Evolutionary conservation across 2,113 vertebrate species (phyloP), one percentile per base, ranked within the genome.

Genomic region (Entelurus aequoreus): DNA sequence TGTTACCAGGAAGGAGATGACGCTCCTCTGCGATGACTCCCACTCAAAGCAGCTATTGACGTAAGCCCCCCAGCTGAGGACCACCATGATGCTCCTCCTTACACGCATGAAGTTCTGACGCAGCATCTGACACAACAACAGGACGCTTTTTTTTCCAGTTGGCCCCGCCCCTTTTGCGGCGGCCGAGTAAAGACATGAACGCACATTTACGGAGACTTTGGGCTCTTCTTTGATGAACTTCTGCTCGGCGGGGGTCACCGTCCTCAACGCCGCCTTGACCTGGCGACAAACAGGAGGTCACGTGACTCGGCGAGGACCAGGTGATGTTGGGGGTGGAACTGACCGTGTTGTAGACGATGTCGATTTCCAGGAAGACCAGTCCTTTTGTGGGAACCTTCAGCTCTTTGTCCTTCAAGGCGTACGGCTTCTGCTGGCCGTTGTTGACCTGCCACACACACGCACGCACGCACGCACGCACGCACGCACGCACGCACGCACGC

Each of bases 221-320:
- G 92, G 88, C 73, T 98, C 95, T 61, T 97, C 96, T 86, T 98
- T 94, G 54, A 98, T 93, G 85, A 96, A 98, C 87, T 97, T 98
- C 87, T 92, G 87, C 79, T 98, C 95, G 82, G 93, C 92, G 69
- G 95, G 94, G 61, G 88, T 88, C 67, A 98, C 80, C 4, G 95
- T 94, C 87, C 84, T 91, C 77, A 98, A 69, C 75, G 95, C 93
- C 84, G 95, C 95, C 90, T 95, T 98, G 69, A 98, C 91, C 96
- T 98, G 71, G 10, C 86, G 64, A 76, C 73, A 87, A 83, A 82
- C 59, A 69, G 10, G 46, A 15, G 36, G 35, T 56, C 58, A 56
- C 6, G 28, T 38, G 48, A 63, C 50, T 14, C 4, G 4, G 19
- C 7, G 12, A n/a, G 36, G 54, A 14, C 3, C 14, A 37, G 0